phyloP scores from a whole-genome alignment of 2,113 vertebrate genomes.

The Phrynocephalus versicolor region DNA sequence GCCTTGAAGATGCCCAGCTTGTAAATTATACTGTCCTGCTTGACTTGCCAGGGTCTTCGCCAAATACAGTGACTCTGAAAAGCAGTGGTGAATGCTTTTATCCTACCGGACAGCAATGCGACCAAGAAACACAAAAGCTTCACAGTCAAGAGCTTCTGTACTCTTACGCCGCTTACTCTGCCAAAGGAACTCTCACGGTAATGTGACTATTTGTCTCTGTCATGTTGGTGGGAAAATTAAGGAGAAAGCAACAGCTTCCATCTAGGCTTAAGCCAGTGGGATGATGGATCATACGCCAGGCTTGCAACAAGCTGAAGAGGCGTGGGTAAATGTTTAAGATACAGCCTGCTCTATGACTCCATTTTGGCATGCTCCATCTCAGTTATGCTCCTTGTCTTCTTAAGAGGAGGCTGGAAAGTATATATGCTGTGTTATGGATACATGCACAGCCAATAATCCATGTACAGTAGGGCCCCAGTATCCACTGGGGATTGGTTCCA shows the following conservation, averaged over 20 bases:
- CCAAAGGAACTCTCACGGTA: slow-evolving; percentile 90
- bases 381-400: background rate
- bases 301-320: slow-evolving; percentile 9
- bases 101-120: slow-evolving; percentile 82
- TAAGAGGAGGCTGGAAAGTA: background rate
- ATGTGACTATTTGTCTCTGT: slow-evolving; percentile 72
- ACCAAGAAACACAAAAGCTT: slow-evolving; percentile 60
- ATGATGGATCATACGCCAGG: slow-evolving; percentile 30
- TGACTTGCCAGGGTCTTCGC: slow-evolving; percentile 80
- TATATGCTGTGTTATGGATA: background rate
- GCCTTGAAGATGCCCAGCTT: slow-evolving; percentile 83
- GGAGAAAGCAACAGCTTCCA: slow-evolving; percentile 53
- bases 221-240: slow-evolving; percentile 64
- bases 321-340: background rate
- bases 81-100: slow-evolving; percentile 84
- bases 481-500: too few species aligned
- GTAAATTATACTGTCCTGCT: slow-evolving; percentile 89
- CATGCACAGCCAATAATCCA: background rate
- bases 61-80: slow-evolving; percentile 83
- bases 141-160: slow-evolving; percentile 72
- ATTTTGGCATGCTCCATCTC: background rate
- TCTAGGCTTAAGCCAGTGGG: slow-evolving; percentile 51
- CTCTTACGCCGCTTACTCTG: slow-evolving; percentile 90
- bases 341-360: background rate
- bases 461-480: too few species aligned